Conservation (phyloP, 2,797 vertebrate species). For the Silurus aristotelis region DNA sequence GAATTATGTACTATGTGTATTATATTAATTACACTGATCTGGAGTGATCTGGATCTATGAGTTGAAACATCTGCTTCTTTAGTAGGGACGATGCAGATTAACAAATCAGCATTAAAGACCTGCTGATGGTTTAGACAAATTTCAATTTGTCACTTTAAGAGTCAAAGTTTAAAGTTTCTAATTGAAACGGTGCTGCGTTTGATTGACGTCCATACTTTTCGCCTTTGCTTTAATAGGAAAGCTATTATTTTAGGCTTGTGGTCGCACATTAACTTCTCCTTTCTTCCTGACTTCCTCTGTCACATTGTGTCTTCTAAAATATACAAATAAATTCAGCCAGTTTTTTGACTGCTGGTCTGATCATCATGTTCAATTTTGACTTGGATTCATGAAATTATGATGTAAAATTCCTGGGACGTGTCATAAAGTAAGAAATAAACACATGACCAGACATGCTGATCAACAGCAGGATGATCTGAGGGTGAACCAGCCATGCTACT, state of each 20-base stretch:
- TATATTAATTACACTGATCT: neutral
- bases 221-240: neutral
- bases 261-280: constrained; percentile 1
- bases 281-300: neutral
- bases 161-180: neutral
- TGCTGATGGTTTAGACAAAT: neutral
- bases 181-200: neutral
- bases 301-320: neutral
- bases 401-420: too few relatives aligned
- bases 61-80: neutral
- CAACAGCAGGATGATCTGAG: neutral
- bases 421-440: neutral
- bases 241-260: neutral
- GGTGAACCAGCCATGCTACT: too few relatives aligned
- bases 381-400: neutral
- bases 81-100: neutral
- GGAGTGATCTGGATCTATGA: neutral
- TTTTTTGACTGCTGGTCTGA: neutral
- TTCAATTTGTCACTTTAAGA: too few relatives aligned
- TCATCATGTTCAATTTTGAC: neutral
- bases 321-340: neutral
- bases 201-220: neutral
- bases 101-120: neutral
- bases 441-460: neutral
- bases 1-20: too few relatives aligned